A percentile compares a stretch with the other conserved stretches of the same genome.
Conservation (phyloP, 2,113 vertebrate genomes). For the Coregonus clupeaformis region DNA sequence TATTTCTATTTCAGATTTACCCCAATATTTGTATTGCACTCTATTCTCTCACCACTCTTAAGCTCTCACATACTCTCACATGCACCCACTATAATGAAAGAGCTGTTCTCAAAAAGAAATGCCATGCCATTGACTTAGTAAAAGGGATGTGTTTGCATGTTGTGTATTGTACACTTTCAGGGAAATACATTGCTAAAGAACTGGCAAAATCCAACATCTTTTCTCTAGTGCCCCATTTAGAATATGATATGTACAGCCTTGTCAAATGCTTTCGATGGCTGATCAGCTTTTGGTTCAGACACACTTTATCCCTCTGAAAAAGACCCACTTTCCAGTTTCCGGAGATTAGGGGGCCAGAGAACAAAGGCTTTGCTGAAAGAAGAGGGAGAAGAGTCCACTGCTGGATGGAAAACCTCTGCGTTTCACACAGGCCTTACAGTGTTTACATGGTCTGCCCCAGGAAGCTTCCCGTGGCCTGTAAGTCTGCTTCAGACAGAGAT, state of each 20-base stretch:
- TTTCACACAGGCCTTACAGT: constrained; percentile 64
- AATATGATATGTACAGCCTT: constrained; percentile 55
- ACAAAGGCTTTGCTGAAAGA: constrained; percentile 58
- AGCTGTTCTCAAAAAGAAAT: not conserved
- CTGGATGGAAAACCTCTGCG: constrained; percentile 42
- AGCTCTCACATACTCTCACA: not conserved
- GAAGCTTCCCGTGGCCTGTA: constrained; percentile 48
- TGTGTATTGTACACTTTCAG: constrained; percentile 22
- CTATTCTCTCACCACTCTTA: constrained; percentile 17
- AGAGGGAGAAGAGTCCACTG: constrained; percentile 30
- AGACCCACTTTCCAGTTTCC: constrained; percentile 50
- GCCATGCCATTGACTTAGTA: not conserved
- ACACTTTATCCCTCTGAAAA: constrained; percentile 59
- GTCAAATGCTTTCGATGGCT: constrained; percentile 59
- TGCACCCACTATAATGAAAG: not conserved
- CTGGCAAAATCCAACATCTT: constrained; percentile 43
- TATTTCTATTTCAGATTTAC: constrained; percentile 10
- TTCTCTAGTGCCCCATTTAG: constrained; percentile 60
- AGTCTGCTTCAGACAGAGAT: constrained; percentile 45
- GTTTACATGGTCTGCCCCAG: constrained; percentile 60
- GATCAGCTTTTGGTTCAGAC: constrained; percentile 67
- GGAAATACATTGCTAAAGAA: constrained; percentile 41
- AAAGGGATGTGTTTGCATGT: constrained; percentile 22
- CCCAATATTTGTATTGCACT: constrained; percentile 28
- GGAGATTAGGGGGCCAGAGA: constrained; percentile 42